Evolutionary conservation across 2,797 vertebrate species (phyloP).

Genomic region (Chromis chromis): DNA sequence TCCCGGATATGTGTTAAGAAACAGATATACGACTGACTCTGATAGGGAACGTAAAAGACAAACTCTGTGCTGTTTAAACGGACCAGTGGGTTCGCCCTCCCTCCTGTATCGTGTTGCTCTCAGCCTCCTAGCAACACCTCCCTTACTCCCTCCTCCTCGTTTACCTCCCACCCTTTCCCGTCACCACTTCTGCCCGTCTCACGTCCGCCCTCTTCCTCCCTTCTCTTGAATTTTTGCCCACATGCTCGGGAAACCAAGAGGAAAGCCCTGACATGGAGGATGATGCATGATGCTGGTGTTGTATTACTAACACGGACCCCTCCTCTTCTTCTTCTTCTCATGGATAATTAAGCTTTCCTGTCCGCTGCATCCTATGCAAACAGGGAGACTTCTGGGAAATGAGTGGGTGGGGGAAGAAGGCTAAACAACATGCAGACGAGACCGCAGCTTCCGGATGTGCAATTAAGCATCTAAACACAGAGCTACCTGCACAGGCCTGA

Average conservation of each 20-base stretch:
- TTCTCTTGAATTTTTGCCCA: conserved; percentile 3
- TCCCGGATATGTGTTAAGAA: no score
- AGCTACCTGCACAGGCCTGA: not conserved
- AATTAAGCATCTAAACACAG: conserved; percentile 30
- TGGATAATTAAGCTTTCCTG: conserved; percentile 63
- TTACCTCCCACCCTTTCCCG: conserved; percentile 3
- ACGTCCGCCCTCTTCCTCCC: not conserved
- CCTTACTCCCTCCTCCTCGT: not conserved
- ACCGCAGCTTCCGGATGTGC: conserved; percentile 33
- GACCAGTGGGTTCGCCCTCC: conserved; percentile 6
- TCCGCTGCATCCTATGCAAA: conserved; percentile 47
- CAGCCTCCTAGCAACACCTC: conserved; percentile 74
- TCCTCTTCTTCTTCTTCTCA: conserved; percentile 25
- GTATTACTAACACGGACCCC: conserved; percentile 20
- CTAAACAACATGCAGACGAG: conserved; percentile 62
- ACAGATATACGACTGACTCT: no score
- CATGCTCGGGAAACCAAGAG: not conserved
- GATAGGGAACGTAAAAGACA: not conserved
- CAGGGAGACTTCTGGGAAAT: conserved; percentile 69
- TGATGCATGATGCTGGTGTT: conserved; percentile 26
- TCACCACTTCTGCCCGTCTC: not conserved
- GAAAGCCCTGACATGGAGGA: not conserved
- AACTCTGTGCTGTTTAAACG: not conserved
- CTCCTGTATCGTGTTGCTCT: conserved; percentile 55
- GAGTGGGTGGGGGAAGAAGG: conserved; percentile 31